Evolutionary conservation across 64 coral and sea anemone genomes (phyloP).

Genomic region (Pocillopora verrucosa): DNA sequence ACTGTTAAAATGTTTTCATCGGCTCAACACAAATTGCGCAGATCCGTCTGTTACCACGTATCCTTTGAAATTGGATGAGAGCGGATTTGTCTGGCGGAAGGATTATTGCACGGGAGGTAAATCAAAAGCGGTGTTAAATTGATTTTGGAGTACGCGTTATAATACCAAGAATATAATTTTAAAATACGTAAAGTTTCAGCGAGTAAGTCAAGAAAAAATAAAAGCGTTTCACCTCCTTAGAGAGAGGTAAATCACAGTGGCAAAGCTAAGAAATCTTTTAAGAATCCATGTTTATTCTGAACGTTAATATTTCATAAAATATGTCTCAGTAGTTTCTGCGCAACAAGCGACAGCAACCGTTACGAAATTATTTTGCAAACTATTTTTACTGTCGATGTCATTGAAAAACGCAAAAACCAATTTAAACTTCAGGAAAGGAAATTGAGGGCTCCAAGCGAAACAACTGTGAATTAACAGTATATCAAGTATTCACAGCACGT

Average conservation of each 20-base stretch:
- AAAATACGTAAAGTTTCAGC: slow-evolving; percentile 1
- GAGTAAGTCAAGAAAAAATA: not conserved
- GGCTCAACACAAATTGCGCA: not conserved
- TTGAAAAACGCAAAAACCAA: not conserved
- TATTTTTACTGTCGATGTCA: slow-evolving; percentile 1
- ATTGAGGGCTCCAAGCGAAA: not conserved
- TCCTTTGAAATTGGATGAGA: slow-evolving; percentile 28
- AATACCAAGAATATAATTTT: not conserved
- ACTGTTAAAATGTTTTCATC: slow-evolving; percentile 26
- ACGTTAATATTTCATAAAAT: not conserved
- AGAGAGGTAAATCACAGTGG: not conserved
- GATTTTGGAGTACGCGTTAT: not conserved
- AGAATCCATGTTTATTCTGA: not conserved
- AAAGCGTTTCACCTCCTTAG: not conserved
- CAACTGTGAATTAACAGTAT: not conserved
- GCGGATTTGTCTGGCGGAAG: slow-evolving; percentile 20
- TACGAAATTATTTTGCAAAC: not conserved
- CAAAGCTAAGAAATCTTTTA: not conserved
- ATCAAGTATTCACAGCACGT: slow-evolving; percentile 14
- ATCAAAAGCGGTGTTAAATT: not conserved
- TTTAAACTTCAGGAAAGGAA: not conserved
- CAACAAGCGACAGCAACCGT: not conserved
- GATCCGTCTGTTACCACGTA: not conserved
- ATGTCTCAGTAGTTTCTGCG: not conserved
- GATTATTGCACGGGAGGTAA: slow-evolving; percentile 7